A percentile compares a stretch with the other conserved stretches of the same genome.
Evolutionary conservation across 2,113 vertebrate genomes (phyloP).

Genomic region (Hyaena hyaena): DNA sequence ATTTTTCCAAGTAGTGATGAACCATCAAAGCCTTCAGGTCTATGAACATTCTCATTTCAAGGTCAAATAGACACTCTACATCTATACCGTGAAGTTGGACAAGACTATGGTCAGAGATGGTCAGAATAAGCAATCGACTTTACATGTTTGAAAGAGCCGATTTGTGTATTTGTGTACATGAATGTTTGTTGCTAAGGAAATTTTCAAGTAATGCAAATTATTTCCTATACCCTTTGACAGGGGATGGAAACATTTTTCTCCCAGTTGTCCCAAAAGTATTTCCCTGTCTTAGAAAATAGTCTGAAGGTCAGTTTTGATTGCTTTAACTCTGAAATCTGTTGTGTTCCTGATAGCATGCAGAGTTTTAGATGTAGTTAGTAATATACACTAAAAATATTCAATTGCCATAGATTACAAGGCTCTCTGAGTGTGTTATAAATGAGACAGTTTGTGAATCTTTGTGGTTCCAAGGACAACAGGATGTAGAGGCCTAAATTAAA

Average conservation of each 20-base stretch:
- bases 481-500: conserved; percentile 16
- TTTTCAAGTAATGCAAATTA: neutral
- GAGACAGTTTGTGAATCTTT: neutral
- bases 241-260: neutral
- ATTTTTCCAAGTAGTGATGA: neutral
- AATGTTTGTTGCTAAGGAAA: neutral
- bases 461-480: neutral
- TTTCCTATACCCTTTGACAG: neutral
- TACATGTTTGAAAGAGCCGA: neutral
- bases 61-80: neutral
- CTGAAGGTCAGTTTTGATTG: neutral
- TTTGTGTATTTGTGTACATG: neutral
- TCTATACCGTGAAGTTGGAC: neutral
- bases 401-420: neutral
- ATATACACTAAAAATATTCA: neutral
- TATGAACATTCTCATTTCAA: neutral
- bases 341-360: neutral
- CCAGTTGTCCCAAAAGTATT: neutral
- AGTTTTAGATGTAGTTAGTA: neutral
- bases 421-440: neutral
- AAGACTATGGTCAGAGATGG: neutral
- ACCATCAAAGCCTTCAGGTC: neutral
- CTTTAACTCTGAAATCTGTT: neutral
- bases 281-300: neutral
- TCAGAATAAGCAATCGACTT: neutral